Conservation (phyloP, 2,888 invertebrate species). For the Oxycera nigricornis region DNA sequence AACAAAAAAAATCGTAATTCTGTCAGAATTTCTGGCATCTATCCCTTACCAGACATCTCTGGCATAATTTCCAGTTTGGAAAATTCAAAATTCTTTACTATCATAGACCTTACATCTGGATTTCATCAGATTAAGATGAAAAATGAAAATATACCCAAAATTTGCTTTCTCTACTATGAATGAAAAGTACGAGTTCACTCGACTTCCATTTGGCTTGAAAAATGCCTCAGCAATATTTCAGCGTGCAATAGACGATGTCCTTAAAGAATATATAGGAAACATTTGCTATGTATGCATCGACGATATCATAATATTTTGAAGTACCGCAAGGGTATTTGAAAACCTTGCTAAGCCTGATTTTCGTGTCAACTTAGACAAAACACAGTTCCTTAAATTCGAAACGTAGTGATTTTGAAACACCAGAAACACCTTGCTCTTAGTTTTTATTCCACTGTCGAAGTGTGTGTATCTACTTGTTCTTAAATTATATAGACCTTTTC, state of each 20-base stretch:
- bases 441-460: no score
- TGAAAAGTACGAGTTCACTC: no score
- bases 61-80: conserved; percentile 42
- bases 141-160: conserved; percentile 44
- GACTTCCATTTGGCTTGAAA: no score
- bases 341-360: no score
- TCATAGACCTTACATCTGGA: conserved; percentile 10
- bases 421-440: no score
- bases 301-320: conserved; percentile 26
- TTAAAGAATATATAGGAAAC: conserved; percentile 49
- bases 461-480: no score
- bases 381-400: no score
- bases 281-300: conserved; percentile 46
- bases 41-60: neutral
- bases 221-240: conserved; percentile 53
- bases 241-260: conserved; percentile 48
- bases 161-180: conserved; percentile 52
- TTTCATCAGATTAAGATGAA: conserved; percentile 38
- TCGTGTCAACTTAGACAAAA: no score
- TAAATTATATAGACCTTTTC: no score
- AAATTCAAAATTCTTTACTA: conserved; percentile 12
- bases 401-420: no score
- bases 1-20: neutral
- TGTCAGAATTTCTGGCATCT: neutral
- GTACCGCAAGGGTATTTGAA: no score